These are phyloP conservation scores for Antigone vipio DNA, from an alignment of 2,113 vertebrate species.

Conservation along the genomic window DNA sequence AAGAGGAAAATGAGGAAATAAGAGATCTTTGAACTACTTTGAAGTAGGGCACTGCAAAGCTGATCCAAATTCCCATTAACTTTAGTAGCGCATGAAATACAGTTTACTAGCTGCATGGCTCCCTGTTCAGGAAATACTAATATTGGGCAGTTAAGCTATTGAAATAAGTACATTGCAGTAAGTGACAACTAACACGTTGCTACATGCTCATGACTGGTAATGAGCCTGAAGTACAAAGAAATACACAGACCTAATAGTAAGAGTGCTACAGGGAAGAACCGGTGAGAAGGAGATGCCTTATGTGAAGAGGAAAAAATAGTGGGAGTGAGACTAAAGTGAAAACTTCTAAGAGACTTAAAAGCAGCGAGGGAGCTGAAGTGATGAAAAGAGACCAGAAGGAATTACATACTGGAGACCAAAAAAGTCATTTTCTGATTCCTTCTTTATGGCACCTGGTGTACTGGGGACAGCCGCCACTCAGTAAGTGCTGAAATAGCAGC, in stretches of 20 bases:
- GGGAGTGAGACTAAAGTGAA: not conserved
- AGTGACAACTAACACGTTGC: not conserved
- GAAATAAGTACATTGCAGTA: not conserved
- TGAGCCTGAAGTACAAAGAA: not conserved
- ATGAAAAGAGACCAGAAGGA: not conserved
- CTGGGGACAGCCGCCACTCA: constrained; percentile 14
- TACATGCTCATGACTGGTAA: not conserved
- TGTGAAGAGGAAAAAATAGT: not conserved
- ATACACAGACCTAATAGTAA: not conserved
- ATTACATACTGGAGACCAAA: not conserved
- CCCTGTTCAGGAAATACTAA: not conserved
- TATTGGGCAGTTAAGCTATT: not conserved
- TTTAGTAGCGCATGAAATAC: not conserved
- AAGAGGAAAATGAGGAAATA: constrained; percentile 9
- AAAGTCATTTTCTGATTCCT: not conserved
- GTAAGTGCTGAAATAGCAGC: not conserved
- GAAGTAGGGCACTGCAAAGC: not conserved
- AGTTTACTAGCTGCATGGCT: not conserved
- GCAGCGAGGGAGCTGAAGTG: not conserved
- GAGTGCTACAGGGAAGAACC: not conserved
- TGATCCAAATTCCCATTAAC: not conserved
- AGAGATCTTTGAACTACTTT: not conserved
- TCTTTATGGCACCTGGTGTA: not conserved
- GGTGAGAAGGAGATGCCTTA: not conserved
- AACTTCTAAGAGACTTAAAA: not conserved